A percentile compares a stretch with the other conserved stretches of the same genome.
Conservation (phyloP, 2,888 invertebrate genomes). For the Nephrotoma appendiculata region DNA sequence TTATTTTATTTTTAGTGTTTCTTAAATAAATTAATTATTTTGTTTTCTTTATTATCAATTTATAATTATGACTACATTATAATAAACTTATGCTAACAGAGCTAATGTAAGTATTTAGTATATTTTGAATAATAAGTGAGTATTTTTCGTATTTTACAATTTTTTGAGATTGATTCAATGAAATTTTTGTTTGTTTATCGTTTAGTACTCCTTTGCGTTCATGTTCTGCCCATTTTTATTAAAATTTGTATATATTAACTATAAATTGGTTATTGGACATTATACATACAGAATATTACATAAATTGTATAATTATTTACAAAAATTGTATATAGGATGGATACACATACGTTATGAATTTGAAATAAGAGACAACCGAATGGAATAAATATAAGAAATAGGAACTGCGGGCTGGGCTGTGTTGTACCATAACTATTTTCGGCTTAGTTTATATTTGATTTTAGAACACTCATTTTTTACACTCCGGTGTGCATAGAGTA, state of each 20-base stretch:
- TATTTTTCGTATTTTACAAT: background rate
- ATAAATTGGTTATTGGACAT: background rate
- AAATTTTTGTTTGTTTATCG: background rate
- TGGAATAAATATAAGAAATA: no score
- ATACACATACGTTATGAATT: no score
- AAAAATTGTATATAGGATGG: background rate
- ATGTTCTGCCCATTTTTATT: background rate
- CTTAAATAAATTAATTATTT: background rate
- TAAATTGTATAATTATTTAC: background rate
- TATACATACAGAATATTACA: background rate
- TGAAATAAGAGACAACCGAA: no score
- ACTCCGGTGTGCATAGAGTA: no score
- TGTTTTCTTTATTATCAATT: background rate
- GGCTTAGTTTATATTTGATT: no score
- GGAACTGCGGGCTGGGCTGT: no score
- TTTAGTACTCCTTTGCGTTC: background rate
- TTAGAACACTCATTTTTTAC: no score
- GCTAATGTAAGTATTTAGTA: background rate
- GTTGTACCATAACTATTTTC: no score
- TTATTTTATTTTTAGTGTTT: background rate
- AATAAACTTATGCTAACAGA: background rate
- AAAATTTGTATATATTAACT: background rate
- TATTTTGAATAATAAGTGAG: background rate
- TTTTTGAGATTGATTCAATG: background rate
- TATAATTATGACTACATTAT: background rate